A percentile compares a stretch with the other conserved stretches of the same genome.
Evolutionary conservation across 2,888 invertebrate genomes (phyloP).

Genomic region (Vanessa cardui): DNA sequence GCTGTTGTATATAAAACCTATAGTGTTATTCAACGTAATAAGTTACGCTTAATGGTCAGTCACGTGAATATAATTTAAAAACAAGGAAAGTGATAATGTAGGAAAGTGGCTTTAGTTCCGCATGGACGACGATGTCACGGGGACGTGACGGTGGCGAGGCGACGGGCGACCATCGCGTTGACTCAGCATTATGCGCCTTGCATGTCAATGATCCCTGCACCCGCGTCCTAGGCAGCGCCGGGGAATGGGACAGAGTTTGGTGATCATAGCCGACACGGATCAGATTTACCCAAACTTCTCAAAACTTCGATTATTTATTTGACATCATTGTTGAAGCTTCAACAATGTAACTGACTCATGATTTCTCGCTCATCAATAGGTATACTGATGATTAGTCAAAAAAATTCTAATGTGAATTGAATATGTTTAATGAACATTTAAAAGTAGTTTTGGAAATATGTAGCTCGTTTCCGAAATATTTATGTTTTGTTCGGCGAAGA

Average conservation of each 20-base stretch:
- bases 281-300: too few relatives aligned
- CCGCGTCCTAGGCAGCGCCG: not conserved
- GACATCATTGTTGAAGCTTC: too few relatives aligned
- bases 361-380: too few relatives aligned
- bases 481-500: not conserved
- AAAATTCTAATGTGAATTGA: too few relatives aligned
- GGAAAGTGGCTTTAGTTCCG: conserved; percentile 41
- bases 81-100: conserved; percentile 25
- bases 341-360: too few relatives aligned
- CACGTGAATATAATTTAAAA: conserved; percentile 16
- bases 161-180: conserved; percentile 21
- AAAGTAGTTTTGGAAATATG: not conserved
- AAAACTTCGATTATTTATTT: too few relatives aligned
- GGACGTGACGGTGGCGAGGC: conserved; percentile 23
- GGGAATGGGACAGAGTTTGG: too few relatives aligned
- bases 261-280: too few relatives aligned
- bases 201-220: conserved; percentile 40
- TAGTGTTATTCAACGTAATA: not conserved
- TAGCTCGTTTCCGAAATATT: not conserved
- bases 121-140: conserved; percentile 39
- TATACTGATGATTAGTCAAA: too few relatives aligned
- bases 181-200: conserved; percentile 33
- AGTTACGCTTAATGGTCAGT: not conserved
- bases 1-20: too few relatives aligned
- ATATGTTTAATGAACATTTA: not conserved